Percentiles rank a stretch among this genome's conserved stretches.
Conservation (phyloP, 2,113 vertebrate genomes). For the Sander vitreus region DNA sequence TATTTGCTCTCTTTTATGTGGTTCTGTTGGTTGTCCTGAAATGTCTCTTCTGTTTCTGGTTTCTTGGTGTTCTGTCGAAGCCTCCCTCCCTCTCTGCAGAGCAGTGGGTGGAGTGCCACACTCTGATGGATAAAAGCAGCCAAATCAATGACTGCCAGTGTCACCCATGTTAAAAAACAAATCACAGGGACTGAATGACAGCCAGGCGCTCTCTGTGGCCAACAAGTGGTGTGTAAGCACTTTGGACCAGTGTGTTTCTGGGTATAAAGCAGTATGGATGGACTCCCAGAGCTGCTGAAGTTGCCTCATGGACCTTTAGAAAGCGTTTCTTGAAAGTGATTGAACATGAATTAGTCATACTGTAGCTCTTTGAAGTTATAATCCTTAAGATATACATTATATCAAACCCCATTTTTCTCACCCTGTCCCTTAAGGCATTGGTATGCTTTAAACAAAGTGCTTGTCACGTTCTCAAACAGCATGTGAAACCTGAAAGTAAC, state of each 20-base stretch:
- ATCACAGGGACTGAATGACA: not conserved
- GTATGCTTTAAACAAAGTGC: too few relatives aligned
- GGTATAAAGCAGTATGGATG: not conserved
- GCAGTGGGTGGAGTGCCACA: constrained; percentile 6
- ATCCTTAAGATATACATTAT: not conserved
- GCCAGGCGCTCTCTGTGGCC: not conserved
- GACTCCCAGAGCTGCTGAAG: not conserved
- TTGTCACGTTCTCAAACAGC: too few relatives aligned
- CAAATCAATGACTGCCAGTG: constrained; percentile 24
- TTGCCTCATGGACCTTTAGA: not conserved
- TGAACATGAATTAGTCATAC: not conserved
- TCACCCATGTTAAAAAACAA: not conserved
- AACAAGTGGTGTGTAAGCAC: constrained; percentile 1
- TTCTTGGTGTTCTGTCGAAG: constrained; percentile 3
- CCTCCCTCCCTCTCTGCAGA: constrained; percentile 48
- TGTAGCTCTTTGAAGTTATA: not conserved
- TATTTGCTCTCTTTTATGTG: not conserved
- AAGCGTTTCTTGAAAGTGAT: not conserved
- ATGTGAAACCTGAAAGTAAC: too few relatives aligned
- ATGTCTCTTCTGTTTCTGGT: constrained; percentile 23
- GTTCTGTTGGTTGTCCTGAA: not conserved
- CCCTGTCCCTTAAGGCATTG: too few relatives aligned
- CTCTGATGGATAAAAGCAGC: constrained; percentile 51
- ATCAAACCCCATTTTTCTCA: not conserved
- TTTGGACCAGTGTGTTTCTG: not conserved